These are phyloP conservation scores for Lucilia sericata DNA, from an alignment of 1,140 invertebrate species.

Conservation along the genomic window DNA sequence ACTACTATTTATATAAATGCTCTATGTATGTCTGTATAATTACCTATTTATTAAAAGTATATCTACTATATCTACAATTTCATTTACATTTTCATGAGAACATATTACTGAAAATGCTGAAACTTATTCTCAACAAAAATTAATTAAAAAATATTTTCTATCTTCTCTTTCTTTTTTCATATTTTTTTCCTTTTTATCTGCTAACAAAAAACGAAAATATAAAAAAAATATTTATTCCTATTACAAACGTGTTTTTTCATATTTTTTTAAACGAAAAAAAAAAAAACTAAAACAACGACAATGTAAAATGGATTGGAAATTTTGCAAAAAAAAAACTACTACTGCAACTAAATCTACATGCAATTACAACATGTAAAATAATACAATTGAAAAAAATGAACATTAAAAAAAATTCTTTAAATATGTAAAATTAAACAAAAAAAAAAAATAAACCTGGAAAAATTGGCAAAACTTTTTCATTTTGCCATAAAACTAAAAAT, in stretches of 20 bases:
- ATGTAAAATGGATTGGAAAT: constrained; percentile 31
- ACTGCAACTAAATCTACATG: not conserved
- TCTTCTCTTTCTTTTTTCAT: not conserved
- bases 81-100: not conserved
- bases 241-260: constrained; percentile 34
- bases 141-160: constrained; percentile 18
- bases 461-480: no score
- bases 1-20: not conserved
- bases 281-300: constrained; percentile 25
- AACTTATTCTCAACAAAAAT: constrained; percentile 24
- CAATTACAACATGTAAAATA: constrained; percentile 16
- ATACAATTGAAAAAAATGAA: constrained; percentile 13
- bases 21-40: not conserved
- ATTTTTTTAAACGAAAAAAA: not conserved
- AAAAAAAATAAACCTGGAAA: no score
- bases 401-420: not conserved
- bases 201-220: not conserved
- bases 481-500: no score
- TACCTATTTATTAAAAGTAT: not conserved
- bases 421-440: not conserved
- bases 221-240: constrained; percentile 25
- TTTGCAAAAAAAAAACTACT: constrained; percentile 26
- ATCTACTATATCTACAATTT: not conserved
- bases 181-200: not conserved
- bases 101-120: not conserved